Evolutionary conservation across 2,797 vertebrate genomes (phyloP).

Genomic region (Phrynocephalus forsythii): DNA sequence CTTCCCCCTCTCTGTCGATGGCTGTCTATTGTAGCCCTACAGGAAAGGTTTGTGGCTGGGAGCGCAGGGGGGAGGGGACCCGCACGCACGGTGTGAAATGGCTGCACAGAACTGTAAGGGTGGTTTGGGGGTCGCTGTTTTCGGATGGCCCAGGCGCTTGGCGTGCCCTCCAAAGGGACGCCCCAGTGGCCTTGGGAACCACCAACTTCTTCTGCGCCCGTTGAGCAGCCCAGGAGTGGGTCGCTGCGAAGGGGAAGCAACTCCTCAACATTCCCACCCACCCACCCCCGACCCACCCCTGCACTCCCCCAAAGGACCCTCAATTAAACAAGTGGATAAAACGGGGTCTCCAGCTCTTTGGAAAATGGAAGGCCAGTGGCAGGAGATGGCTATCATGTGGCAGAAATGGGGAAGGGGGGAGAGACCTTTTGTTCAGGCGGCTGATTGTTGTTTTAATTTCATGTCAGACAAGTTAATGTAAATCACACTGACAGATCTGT

Average conservation of each 20-base stretch:
- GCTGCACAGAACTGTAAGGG: slow-evolving; percentile 35
- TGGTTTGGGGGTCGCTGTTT: slow-evolving; percentile 54
- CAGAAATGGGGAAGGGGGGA: slow-evolving; percentile 29
- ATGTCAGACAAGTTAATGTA: slow-evolving; percentile 70
- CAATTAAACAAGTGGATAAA: background rate
- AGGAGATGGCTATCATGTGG: slow-evolving; percentile 51
- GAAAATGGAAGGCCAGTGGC: slow-evolving; percentile 32
- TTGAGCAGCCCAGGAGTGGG: background rate
- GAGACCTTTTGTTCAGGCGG: slow-evolving; percentile 51
- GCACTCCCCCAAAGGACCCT: background rate
- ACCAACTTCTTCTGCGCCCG: slow-evolving; percentile 37
- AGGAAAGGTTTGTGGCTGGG: slow-evolving; percentile 40
- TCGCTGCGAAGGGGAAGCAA: background rate
- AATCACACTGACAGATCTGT: slow-evolving; percentile 69
- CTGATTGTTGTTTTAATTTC: slow-evolving; percentile 71
- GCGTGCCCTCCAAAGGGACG: slow-evolving; percentile 50
- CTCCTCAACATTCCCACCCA: background rate
- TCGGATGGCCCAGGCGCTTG: slow-evolving; percentile 49
- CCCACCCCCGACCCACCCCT: background rate
- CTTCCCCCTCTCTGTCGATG: too few species aligned
- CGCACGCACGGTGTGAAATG: background rate
- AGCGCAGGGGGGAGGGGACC: background rate
- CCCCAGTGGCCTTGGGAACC: slow-evolving; percentile 53
- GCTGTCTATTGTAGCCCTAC: too few species aligned
- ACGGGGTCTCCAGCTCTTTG: slow-evolving; percentile 53